phyloP scores from a whole-genome alignment of 1,140 invertebrate species.

The Oreohelix idahoensis region DNA sequence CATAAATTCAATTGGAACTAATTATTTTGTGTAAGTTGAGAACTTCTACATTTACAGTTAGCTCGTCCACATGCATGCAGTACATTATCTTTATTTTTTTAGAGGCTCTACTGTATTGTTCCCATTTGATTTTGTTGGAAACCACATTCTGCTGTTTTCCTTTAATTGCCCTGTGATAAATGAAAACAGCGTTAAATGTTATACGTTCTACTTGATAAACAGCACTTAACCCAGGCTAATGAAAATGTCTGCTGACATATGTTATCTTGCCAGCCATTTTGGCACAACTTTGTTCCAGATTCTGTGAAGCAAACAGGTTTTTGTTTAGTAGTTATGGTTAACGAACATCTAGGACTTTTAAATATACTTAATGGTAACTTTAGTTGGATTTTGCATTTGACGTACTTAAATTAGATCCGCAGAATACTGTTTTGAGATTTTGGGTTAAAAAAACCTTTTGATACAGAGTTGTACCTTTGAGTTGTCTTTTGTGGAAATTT shows the following conservation, averaged over 20 bases:
- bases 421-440: too few species aligned
- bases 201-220: neutral
- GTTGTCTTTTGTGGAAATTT: too few species aligned
- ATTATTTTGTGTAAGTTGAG: neutral
- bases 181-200: neutral
- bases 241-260: neutral
- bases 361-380: too few species aligned
- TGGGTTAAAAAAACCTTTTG: too few species aligned
- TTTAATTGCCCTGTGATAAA: neutral
- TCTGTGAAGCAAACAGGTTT: neutral
- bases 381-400: too few species aligned
- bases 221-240: neutral
- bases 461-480: too few species aligned
- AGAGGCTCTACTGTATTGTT: neutral
- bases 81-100: neutral
- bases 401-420: too few species aligned
- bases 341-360: too few species aligned
- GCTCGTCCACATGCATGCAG: neutral
- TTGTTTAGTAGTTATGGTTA: too few species aligned
- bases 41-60: neutral
- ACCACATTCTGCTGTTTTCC: neutral
- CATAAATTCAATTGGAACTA: neutral
- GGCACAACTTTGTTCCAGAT: neutral
- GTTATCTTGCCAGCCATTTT: neutral
- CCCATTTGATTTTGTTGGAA: neutral